phyloP scores from a whole-genome alignment of 2,113 vertebrate species.

The Sander lucioperca region DNA sequence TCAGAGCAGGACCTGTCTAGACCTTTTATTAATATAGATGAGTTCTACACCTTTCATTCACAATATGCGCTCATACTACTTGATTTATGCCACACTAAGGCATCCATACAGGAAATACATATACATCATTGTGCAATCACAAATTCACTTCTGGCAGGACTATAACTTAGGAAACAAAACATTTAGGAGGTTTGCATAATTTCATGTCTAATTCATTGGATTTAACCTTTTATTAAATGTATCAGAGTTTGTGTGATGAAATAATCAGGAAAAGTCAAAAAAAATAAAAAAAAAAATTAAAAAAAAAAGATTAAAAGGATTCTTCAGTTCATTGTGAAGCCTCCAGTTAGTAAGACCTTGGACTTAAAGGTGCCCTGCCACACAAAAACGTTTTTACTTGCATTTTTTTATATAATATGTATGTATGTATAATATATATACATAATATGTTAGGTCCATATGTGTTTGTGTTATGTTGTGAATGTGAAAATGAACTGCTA shows the following conservation, averaged over 20 bases:
- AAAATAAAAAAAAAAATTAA: too few species aligned
- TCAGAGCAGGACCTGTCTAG: background rate
- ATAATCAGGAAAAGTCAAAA: background rate
- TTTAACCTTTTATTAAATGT: constrained; percentile 13
- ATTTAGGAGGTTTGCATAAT: background rate
- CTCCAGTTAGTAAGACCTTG: constrained; percentile 22
- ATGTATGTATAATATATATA: too few species aligned
- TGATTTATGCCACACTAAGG: constrained; percentile 1
- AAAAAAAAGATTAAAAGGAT: background rate
- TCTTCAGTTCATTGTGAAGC: background rate
- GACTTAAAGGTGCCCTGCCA: background rate
- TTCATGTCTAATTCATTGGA: constrained; percentile 19
- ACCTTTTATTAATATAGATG: constrained; percentile 2
- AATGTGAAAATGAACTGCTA: too few species aligned
- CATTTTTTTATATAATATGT: too few species aligned
- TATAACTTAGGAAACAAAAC: constrained; percentile 15
- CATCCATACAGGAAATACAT: background rate
- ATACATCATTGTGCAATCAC: constrained; percentile 14
- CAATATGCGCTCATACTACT: background rate
- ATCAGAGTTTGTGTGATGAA: constrained; percentile 20
- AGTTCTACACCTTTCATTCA: background rate
- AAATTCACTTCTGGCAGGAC: constrained; percentile 11
- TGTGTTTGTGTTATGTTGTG: too few species aligned
- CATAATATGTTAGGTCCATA: too few species aligned
- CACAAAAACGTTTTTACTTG: too few species aligned